Conservation (phyloP, 1,140 invertebrate genomes). For the Heterodera schachtii region DNA sequence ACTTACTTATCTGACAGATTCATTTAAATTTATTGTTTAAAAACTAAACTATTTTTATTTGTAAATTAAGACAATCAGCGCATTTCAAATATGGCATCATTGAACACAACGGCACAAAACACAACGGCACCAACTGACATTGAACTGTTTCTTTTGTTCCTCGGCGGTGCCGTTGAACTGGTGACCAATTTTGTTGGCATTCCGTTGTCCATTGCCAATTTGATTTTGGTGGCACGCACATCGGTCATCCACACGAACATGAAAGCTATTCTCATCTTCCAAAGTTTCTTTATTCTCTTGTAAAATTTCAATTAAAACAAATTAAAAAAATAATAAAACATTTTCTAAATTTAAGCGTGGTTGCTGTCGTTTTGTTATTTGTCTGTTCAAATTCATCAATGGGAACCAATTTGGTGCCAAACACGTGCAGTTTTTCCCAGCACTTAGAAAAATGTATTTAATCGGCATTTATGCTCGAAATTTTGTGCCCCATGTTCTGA, state of each 20-base stretch:
- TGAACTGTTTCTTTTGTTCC: too few relatives aligned
- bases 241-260: background rate
- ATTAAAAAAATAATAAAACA: background rate
- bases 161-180: too few relatives aligned
- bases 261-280: conserved; percentile 2
- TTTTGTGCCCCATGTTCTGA: conserved; percentile 10
- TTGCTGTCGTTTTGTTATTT: background rate
- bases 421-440: background rate
- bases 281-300: background rate
- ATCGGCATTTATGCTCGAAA: conserved; percentile 4
- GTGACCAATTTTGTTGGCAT: too few relatives aligned
- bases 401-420: background rate
- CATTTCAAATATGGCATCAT: too few relatives aligned
- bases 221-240: conserved; percentile 43
- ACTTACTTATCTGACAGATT: too few relatives aligned
- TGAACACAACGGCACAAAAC: too few relatives aligned
- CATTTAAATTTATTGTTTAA: too few relatives aligned
- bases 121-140: too few relatives aligned
- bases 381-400: background rate
- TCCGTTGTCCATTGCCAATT: conserved; percentile 58
- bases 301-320: too few relatives aligned
- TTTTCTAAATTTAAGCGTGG: conserved; percentile 5
- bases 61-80: too few relatives aligned
- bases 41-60: too few relatives aligned
- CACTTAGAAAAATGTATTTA: background rate